These are phyloP conservation scores for Pristionchus exspectatus DNA, from an alignment of 2,888 invertebrate species.

Conservation along the genomic window DNA sequence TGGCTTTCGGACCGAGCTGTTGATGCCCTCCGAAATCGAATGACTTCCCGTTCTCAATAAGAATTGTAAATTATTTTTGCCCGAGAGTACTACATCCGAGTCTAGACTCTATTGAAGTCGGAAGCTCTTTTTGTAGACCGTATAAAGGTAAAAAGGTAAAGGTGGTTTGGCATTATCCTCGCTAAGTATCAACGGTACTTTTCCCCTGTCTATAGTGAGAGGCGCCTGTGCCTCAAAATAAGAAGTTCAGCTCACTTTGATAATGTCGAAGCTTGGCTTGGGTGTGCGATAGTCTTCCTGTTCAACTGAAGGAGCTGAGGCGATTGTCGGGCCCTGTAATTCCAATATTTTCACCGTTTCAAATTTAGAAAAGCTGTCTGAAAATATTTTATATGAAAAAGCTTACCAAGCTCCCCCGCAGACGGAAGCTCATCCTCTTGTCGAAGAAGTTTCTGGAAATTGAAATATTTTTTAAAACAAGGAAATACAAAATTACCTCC, in stretches of 20 bases:
- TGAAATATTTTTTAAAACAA: neutral
- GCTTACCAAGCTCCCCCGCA: conserved; percentile 52
- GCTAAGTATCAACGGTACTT: too few species aligned
- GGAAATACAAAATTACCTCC: neutral
- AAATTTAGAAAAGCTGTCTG: too few species aligned
- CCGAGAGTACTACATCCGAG: too few species aligned
- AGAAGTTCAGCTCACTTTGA: neutral
- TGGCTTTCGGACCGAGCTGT: conserved; percentile 63
- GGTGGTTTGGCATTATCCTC: too few species aligned
- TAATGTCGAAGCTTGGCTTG: conserved; percentile 71
- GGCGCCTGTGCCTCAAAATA: neutral
- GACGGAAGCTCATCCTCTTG: conserved; percentile 52
- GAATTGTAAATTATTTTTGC: neutral
- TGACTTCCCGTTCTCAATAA: conserved; percentile 72
- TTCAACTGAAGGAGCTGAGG: conserved; percentile 78
- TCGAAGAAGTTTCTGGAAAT: conserved; percentile 52
- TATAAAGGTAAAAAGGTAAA: too few species aligned
- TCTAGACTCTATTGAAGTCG: too few species aligned
- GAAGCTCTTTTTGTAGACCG: too few species aligned
- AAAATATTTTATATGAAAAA: neutral
- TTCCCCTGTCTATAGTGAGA: too few species aligned
- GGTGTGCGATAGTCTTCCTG: conserved; percentile 78
- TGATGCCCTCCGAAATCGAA: conserved; percentile 74
- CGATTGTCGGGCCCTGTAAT: conserved; percentile 77
- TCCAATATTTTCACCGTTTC: neutral